Conservation (phyloP, 2,797 vertebrate species). For the Heterohyrax brucei region DNA sequence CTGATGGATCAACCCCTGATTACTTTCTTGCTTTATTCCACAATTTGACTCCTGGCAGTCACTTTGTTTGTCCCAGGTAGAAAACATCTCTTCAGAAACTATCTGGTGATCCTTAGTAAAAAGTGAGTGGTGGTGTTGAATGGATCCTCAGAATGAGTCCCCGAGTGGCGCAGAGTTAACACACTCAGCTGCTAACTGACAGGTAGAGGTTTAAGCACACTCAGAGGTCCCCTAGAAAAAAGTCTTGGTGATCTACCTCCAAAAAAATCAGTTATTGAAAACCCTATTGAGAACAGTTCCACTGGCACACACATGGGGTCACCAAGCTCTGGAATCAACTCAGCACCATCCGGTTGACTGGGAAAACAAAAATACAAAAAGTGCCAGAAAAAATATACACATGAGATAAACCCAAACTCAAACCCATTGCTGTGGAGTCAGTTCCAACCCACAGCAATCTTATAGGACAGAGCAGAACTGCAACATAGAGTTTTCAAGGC, state of each 20-base stretch:
- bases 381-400: conserved; percentile 4
- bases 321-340: neutral
- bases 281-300: neutral
- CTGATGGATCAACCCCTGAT: neutral
- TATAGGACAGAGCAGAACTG: too few relatives aligned
- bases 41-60: neutral
- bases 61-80: neutral
- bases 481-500: too few relatives aligned
- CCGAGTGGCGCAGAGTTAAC: neutral
- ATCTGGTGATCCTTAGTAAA: neutral
- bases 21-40: neutral
- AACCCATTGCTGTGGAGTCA: too few relatives aligned
- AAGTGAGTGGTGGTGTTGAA: neutral
- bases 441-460: too few relatives aligned
- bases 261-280: neutral
- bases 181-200: neutral
- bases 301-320: neutral
- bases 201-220: neutral
- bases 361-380: neutral
- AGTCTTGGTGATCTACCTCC: neutral
- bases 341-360: neutral
- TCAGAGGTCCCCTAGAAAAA: neutral
- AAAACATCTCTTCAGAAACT: neutral
- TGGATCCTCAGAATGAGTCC: neutral
- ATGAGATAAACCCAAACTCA: too few relatives aligned